Percentiles rank a stretch among this genome's conserved stretches.
Evolutionary conservation across 2,797 vertebrate species (phyloP).

Genomic region (Streptopelia turtur): DNA sequence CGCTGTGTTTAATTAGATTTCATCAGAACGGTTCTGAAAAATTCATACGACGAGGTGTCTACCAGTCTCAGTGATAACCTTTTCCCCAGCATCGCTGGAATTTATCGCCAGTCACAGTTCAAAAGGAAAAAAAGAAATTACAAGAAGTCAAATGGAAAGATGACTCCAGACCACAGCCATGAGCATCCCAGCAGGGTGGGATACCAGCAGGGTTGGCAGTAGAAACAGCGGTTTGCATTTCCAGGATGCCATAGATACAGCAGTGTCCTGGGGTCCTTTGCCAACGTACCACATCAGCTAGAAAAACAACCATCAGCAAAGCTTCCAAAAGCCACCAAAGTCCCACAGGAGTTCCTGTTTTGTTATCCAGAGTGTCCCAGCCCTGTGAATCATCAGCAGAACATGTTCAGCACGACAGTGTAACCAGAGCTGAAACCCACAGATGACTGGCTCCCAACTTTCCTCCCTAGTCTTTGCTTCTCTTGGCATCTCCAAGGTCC

Average conservation of each 20-base stretch:
- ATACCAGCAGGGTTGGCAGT: background rate
- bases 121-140: background rate
- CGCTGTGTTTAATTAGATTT: slow-evolving; percentile 70
- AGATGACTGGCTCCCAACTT: background rate
- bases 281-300: background rate
- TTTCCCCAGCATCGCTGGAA: slow-evolving; percentile 12
- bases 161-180: background rate
- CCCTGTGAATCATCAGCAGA: slow-evolving; percentile 31
- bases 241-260: background rate
- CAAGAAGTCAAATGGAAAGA: background rate
- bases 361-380: background rate
- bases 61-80: slow-evolving; percentile 27
- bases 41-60: slow-evolving; percentile 46
- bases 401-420: accelerated
- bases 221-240: background rate
- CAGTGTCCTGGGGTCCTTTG: background rate
- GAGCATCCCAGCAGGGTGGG: background rate
- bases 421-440: slow-evolving; percentile 17
- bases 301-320: background rate
- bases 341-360: background rate
- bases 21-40: slow-evolving; percentile 59
- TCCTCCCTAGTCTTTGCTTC: background rate
- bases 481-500: background rate
- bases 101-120: slow-evolving; percentile 18
- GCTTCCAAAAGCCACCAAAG: background rate